A percentile compares a stretch with the other conserved stretches of the same genome.
Evolutionary conservation across 2,113 vertebrate species (phyloP).

Genomic region (Paedocypris sp.): DNA sequence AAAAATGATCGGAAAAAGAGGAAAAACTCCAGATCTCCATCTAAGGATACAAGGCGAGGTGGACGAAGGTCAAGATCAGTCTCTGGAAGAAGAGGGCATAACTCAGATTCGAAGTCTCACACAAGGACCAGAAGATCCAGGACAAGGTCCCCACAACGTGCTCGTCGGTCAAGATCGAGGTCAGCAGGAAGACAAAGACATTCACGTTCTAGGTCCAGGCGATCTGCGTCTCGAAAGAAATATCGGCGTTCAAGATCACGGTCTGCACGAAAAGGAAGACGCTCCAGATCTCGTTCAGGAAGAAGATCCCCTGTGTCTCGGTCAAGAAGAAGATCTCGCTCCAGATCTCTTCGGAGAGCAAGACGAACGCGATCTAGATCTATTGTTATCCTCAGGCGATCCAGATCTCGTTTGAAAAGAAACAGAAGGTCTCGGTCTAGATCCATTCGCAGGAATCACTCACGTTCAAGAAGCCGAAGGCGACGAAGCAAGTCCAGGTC

Average conservation of each 20-base stretch:
- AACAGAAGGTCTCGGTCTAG: slow-evolving; percentile 32
- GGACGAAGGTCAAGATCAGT: slow-evolving; percentile 35
- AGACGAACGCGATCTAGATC: slow-evolving; percentile 60
- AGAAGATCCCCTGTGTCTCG: slow-evolving; percentile 51
- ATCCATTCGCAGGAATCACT: slow-evolving; percentile 29
- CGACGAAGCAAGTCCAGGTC: slow-evolving; percentile 52
- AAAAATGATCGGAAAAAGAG: slow-evolving; percentile 40
- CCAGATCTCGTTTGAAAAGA: slow-evolving; percentile 35
- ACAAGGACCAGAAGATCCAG: slow-evolving; percentile 46
- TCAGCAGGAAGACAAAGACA: slow-evolving; percentile 43
- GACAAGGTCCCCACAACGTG: slow-evolving; percentile 47
- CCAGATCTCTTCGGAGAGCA: slow-evolving; percentile 47
- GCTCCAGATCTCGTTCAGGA: slow-evolving; percentile 53
- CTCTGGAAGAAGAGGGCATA: slow-evolving; percentile 26
- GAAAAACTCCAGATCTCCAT: slow-evolving; percentile 43
- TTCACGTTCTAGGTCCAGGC: slow-evolving; percentile 53
- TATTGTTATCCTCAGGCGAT: slow-evolving; percentile 45
- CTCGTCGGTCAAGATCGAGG: slow-evolving; percentile 54
- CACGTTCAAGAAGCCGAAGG: slow-evolving; percentile 50
- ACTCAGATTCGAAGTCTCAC: slow-evolving; percentile 50
- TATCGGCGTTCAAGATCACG: slow-evolving; percentile 27
- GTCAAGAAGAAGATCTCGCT: slow-evolving; percentile 51
- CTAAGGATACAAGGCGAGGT: slow-evolving; percentile 43
- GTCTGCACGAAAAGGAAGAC: slow-evolving; percentile 46
- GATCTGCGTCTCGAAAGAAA: slow-evolving; percentile 47